These are phyloP conservation scores for Apamea sordens DNA, from an alignment of 2,888 invertebrate genomes.

Conservation along the genomic window DNA sequence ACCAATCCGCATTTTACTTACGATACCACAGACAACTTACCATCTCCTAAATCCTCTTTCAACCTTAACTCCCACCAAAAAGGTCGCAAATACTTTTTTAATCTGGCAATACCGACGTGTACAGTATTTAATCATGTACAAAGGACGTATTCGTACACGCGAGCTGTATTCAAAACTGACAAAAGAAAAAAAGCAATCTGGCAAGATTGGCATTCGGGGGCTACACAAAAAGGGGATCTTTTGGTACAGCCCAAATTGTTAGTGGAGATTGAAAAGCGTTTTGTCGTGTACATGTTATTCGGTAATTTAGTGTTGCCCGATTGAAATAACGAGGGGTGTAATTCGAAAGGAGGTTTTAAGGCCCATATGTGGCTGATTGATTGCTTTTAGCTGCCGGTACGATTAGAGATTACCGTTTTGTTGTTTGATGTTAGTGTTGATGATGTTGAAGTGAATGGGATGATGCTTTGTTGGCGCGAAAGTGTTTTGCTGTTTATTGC, in stretches of 20 bases:
- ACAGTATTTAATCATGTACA: constrained; percentile 89
- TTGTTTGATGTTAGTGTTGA: constrained; percentile 65
- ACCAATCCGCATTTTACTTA: constrained; percentile 84
- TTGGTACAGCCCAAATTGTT: constrained; percentile 79
- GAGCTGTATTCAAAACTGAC: constrained; percentile 88
- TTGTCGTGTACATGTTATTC: constrained; percentile 90
- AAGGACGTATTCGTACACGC: constrained; percentile 85
- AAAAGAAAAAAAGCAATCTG: constrained; percentile 90
- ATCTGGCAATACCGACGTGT: constrained; percentile 71
- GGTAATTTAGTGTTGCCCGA: constrained; percentile 89
- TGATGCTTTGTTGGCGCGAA: constrained; percentile 32
- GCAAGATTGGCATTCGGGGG: constrained; percentile 89
- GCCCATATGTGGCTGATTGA: constrained; percentile 84
- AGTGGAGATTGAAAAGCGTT: constrained; percentile 88
- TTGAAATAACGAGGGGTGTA: constrained; percentile 84
- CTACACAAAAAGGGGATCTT: constrained; percentile 69
- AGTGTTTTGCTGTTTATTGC: constrained; percentile 15
- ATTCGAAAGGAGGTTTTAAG: constrained; percentile 84
- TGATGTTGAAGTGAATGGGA: constrained; percentile 42
- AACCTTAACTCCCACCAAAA: constrained; percentile 69
- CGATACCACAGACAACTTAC: constrained; percentile 59
- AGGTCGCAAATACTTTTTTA: constrained; percentile 71
- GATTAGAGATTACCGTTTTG: constrained; percentile 61
- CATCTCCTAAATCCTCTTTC: constrained; percentile 50
- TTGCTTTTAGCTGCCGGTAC: constrained; percentile 78